phyloP scores from a whole-genome alignment of 2,113 vertebrate species.

The Prietella phreatophila region DNA sequence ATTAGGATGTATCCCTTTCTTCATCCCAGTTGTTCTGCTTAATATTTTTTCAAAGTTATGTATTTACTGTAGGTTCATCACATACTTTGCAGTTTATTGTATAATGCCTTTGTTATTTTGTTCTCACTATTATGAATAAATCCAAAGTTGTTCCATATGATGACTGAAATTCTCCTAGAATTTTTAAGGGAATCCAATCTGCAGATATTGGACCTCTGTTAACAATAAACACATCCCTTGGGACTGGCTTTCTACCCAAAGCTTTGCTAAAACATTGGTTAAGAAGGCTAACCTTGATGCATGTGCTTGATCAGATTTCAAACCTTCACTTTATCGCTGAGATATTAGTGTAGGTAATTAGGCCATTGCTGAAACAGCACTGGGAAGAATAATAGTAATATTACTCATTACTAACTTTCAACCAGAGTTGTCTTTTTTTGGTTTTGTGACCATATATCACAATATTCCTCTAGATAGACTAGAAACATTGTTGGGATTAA shows the following conservation, averaged over 20 bases:
- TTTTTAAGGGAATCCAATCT: not conserved
- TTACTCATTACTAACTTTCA: not conserved
- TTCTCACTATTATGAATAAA: not conserved
- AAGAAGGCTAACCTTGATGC: not conserved
- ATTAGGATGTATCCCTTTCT: not conserved
- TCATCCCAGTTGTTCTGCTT: not conserved
- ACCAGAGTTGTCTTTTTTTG: not conserved
- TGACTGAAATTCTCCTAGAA: no score
- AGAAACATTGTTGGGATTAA: not conserved
- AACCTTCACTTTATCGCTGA: not conserved
- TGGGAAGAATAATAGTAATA: no score
- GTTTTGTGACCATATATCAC: not conserved
- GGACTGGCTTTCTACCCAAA: not conserved
- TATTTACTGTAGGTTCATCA: not conserved
- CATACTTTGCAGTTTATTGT: not conserved
- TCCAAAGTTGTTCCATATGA: no score
- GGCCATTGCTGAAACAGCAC: not conserved
- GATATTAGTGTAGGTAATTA: not conserved
- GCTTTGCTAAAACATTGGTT: not conserved
- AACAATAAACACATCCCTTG: not conserved
- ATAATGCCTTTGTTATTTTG: not conserved
- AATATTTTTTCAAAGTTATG: not conserved
- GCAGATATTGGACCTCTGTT: not conserved
- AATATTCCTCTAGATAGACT: not conserved
- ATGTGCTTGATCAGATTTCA: not conserved